Conservation (phyloP, 2,888 invertebrate species). For the Drosophila aldrichi region DNA sequence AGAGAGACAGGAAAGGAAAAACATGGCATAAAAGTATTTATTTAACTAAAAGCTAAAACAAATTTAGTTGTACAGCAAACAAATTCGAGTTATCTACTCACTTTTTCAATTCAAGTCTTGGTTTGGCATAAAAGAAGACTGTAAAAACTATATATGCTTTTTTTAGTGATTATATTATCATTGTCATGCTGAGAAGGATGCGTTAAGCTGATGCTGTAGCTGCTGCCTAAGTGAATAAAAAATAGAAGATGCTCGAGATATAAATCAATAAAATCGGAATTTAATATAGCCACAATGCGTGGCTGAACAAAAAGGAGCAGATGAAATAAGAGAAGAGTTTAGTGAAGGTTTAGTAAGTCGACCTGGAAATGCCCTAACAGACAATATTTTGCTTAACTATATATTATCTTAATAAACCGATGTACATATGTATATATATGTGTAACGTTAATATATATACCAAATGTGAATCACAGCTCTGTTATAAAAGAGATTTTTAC, state of each 20-base stretch:
- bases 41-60: constrained; percentile 1
- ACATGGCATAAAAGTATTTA: constrained; percentile 15
- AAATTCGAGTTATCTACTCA: not conserved
- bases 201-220: constrained; percentile 49
- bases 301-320: constrained; percentile 23
- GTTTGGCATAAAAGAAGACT: not conserved
- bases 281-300: constrained; percentile 70
- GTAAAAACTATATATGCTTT: constrained; percentile 10
- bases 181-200: constrained; percentile 47
- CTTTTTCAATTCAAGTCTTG: not conserved
- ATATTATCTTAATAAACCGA: not conserved
- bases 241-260: constrained; percentile 36
- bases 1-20: not conserved
- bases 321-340: constrained; percentile 4
- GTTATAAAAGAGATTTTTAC: not conserved
- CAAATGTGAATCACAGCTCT: not conserved
- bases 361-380: constrained; percentile 13
- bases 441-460: not conserved
- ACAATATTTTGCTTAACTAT: not conserved
- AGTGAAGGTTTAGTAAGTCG: not conserved
- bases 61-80: not conserved
- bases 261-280: constrained; percentile 75
- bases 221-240: constrained; percentile 49
- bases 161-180: constrained; percentile 53
- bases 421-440: no score